phyloP scores from a whole-genome alignment of 2,113 vertebrate species.

The Saguinus midas region DNA sequence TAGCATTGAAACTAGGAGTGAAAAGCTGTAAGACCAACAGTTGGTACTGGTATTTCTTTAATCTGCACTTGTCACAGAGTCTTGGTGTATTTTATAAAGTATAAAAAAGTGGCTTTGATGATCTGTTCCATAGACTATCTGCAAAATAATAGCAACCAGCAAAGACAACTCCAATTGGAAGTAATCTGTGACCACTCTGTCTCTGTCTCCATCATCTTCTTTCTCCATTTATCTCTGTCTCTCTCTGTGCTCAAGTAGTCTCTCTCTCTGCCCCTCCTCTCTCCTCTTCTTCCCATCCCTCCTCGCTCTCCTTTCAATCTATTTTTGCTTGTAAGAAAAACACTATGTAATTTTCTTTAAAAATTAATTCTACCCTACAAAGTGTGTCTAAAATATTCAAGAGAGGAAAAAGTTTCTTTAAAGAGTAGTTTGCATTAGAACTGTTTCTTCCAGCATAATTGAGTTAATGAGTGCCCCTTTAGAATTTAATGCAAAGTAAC shows the following conservation, averaged over 20 bases:
- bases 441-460: slow-evolving; percentile 62
- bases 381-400: slow-evolving; percentile 69
- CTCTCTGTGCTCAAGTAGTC: neutral
- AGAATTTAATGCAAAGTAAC: slow-evolving; percentile 69
- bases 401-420: slow-evolving; percentile 40
- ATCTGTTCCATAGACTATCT: neutral
- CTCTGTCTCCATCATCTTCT: neutral
- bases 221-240: slow-evolving; percentile 16
- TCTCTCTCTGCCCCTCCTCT: neutral
- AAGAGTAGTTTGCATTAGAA: slow-evolving; percentile 62
- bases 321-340: slow-evolving; percentile 63
- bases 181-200: neutral
- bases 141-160: neutral
- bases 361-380: slow-evolving; percentile 67
- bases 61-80: neutral
- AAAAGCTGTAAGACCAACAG: neutral
- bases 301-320: neutral
- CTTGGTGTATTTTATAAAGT: slow-evolving; percentile 21
- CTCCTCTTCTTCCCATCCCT: neutral
- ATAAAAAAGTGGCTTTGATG: neutral
- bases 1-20: neutral
- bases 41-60: neutral
- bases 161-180: neutral
- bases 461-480: slow-evolving; percentile 67
- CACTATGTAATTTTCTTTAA: slow-evolving; percentile 66